phyloP scores from a whole-genome alignment of 2,797 vertebrate species.

The Scolopax bukidnonensis region DNA sequence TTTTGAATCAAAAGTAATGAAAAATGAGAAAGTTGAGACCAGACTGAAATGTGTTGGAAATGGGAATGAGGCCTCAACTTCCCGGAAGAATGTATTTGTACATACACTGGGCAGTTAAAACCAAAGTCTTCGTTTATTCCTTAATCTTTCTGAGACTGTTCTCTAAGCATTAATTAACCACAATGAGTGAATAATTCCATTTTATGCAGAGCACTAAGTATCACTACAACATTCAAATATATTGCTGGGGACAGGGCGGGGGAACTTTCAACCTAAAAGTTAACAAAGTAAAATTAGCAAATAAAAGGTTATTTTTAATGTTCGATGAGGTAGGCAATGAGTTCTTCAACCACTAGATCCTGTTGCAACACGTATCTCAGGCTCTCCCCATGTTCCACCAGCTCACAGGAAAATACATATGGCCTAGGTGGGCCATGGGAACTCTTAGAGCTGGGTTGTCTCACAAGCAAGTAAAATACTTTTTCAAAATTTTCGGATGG shows the following conservation, averaged over 20 bases:
- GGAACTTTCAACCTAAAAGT: background rate
- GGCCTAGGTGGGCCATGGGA: background rate
- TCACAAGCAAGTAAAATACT: background rate
- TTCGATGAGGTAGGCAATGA: background rate
- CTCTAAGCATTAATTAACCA: background rate
- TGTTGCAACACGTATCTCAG: background rate
- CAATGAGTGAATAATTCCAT: background rate
- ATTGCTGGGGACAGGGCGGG: background rate
- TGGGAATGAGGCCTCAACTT: background rate
- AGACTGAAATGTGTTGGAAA: background rate
- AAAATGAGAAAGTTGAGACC: background rate
- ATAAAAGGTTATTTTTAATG: background rate
- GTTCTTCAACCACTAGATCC: background rate
- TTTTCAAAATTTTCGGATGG: background rate
- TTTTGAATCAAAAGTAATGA: background rate
- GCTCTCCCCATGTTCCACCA: background rate
- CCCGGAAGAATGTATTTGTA: background rate
- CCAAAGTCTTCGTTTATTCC: background rate
- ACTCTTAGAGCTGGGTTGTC: background rate
- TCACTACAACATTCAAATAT: background rate
- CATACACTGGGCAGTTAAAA: background rate
- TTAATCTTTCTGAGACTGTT: background rate
- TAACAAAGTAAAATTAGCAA: background rate
- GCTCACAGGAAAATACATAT: background rate
- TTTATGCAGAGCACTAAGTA: background rate